A percentile compares a stretch with the other conserved stretches of the same genome.
Evolutionary conservation across 2,888 invertebrate genomes (phyloP).

Genomic region (Zhengitettix transpicula): DNA sequence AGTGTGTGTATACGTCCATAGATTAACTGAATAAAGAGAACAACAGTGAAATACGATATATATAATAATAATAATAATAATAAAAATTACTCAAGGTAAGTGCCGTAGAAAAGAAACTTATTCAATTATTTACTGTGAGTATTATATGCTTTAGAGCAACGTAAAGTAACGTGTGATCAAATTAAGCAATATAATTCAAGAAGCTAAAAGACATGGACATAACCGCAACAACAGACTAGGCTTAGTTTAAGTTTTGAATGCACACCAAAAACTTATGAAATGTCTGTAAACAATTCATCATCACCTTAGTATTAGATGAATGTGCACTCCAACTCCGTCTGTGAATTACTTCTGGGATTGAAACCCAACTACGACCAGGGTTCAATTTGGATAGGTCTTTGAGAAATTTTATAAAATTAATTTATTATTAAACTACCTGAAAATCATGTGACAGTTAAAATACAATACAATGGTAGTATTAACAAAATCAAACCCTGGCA

Average conservation of each 20-base stretch:
- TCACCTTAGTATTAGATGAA: constrained; percentile 1
- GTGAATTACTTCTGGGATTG: neutral
- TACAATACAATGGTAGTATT: neutral
- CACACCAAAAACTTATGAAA: constrained; percentile 5
- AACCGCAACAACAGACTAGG: constrained; percentile 8
- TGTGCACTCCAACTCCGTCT: constrained; percentile 1
- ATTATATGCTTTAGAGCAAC: constrained; percentile 17
- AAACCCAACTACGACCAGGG: neutral
- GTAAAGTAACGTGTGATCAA: constrained; percentile 22
- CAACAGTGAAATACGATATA: constrained; percentile 13
- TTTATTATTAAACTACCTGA: no score
- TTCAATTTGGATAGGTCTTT: neutral
- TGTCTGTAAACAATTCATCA: neutral
- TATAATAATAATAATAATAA: neutral
- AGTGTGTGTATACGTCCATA: constrained; percentile 13
- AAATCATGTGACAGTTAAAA: no score
- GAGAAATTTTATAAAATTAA: neutral
- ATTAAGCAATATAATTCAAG: constrained; percentile 24
- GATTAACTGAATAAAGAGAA: constrained; percentile 9
- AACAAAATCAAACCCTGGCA: neutral
- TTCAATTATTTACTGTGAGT: constrained; percentile 21
- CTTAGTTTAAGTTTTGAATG: constrained; percentile 3
- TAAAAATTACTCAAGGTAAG: constrained; percentile 22
- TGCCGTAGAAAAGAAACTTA: constrained; percentile 48
- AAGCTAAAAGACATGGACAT: constrained; percentile 19